Evolutionary conservation across 2,888 invertebrate genomes (phyloP), one percentile per base, ranked within the genome.

Genomic region (Rotaria magnacalcarata): DNA sequence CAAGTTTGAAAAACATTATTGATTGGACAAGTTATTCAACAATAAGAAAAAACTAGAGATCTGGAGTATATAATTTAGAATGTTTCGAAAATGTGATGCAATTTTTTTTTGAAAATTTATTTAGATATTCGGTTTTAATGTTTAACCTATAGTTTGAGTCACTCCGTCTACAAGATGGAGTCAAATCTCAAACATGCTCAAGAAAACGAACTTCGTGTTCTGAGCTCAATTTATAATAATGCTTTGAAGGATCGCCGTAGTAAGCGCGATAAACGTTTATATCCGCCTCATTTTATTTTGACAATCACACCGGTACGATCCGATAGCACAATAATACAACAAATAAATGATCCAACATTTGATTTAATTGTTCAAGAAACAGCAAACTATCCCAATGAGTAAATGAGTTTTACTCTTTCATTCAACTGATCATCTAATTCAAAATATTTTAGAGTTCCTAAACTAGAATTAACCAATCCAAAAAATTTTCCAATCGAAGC

Each of bases 121-220:
- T 34, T 41, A 67, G 67, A 67, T 67, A 19, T 19, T 14, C 7
- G 34, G 11, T 14, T 7, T 34, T 7, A 16, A 67, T 67, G 6
- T 67, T 67, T 14, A 19, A 16, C 5, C 4, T 41, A 34, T 67
- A 5, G 67, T 67, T 67, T 67, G 67, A 67, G 67, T 7, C 19
- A 6, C 67, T 67, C 67, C 67, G 67, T 67, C 67, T 67, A 34
- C 34, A 34, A 5, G 67, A 67, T 67, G 67, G 67, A 67, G 67
- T 80, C 43, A n/a, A 47, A 80, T 24, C 80, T 80, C 80, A 80
- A 80, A 80, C 80, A 24, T 47, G 80, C 47, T 47, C 80, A 80
- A 80, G 80, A 80, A 80, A 47, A 80, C 80, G 80, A 80, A 47
- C 47, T 80, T 80, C 80, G 80, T 47, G 80, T 47, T 47, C n/a